Conservation (phyloP, 2,797 vertebrate genomes). For the Ctenopoma kingsleyae region DNA sequence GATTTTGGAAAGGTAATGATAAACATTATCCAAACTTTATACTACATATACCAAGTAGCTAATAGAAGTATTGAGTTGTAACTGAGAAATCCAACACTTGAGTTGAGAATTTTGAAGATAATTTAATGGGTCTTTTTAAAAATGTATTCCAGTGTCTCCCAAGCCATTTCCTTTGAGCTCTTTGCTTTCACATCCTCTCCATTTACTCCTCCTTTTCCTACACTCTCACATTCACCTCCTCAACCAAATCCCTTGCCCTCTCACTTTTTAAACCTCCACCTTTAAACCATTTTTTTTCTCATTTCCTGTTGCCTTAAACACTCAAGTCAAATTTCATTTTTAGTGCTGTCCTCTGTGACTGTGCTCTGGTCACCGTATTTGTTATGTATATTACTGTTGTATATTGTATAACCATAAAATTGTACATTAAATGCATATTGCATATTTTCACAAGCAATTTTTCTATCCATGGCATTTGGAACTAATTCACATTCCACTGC, state of each 20-base stretch:
- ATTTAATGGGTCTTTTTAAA: too few species aligned
- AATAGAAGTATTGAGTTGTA: too few species aligned
- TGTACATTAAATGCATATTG: background rate
- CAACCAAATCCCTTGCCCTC: slow-evolving; percentile 15
- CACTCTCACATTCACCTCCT: background rate
- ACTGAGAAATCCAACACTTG: too few species aligned
- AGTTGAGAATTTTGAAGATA: too few species aligned
- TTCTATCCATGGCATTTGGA: background rate
- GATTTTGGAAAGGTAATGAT: background rate
- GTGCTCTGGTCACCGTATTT: background rate
- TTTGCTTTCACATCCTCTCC: background rate
- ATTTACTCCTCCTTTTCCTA: background rate
- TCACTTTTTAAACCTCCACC: slow-evolving; percentile 21
- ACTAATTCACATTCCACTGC: slow-evolving; percentile 15
- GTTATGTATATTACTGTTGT: background rate
- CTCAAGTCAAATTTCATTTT: background rate
- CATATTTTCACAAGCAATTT: slow-evolving; percentile 9
- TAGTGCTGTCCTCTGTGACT: background rate
- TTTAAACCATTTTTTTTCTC: slow-evolving; percentile 4
- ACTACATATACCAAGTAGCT: too few species aligned
- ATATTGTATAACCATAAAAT: background rate
- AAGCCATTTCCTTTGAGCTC: too few species aligned
- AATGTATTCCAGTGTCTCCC: too few species aligned
- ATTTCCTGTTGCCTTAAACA: slow-evolving; percentile 16
- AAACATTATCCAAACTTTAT: too few species aligned